Conservation (phyloP, 2,888 invertebrate genomes). For the Drosophila siamana region DNA sequence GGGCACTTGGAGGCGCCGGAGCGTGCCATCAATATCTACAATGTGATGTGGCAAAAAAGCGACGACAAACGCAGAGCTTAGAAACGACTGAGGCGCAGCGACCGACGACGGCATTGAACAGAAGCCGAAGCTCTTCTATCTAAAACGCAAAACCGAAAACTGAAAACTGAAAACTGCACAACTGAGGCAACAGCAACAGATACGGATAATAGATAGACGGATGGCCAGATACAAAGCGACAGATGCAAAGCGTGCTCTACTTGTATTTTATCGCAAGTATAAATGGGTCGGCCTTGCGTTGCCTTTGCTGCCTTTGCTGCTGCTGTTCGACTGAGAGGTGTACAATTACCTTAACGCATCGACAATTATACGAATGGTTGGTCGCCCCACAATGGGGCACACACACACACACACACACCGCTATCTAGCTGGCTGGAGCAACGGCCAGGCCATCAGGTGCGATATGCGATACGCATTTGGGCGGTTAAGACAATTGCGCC, state of each 20-base stretch:
- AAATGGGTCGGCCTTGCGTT: constrained; percentile 68
- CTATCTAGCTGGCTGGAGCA: constrained; percentile 17
- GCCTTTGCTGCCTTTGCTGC: constrained; percentile 33
- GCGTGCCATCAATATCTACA: constrained; percentile 77
- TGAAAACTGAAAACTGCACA: constrained; percentile 1
- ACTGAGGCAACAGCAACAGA: constrained; percentile 27
- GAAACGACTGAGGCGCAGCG: constrained; percentile 62
- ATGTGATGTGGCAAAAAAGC: constrained; percentile 45
- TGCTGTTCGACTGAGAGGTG: constrained; percentile 52
- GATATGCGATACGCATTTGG: constrained; percentile 82
- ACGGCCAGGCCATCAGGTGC: constrained; percentile 75
- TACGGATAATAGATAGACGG: constrained; percentile 10
- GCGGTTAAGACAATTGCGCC: constrained; percentile 75
- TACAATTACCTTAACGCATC: constrained; percentile 86
- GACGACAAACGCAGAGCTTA: constrained; percentile 71
- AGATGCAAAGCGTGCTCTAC: constrained; percentile 20
- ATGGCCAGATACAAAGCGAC: constrained; percentile 16
- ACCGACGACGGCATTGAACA: constrained; percentile 71
- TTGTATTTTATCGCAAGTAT: too few relatives aligned
- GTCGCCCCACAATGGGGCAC: constrained; percentile 51
- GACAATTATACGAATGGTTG: constrained; percentile 85
- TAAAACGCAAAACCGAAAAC: constrained; percentile 3
- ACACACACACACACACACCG: background rate
- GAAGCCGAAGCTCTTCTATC: constrained; percentile 39
- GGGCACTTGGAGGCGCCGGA: constrained; percentile 57